These are phyloP conservation scores for Antennarius striatus DNA, from an alignment of 2,113 vertebrate genomes.

Conservation along the genomic window DNA sequence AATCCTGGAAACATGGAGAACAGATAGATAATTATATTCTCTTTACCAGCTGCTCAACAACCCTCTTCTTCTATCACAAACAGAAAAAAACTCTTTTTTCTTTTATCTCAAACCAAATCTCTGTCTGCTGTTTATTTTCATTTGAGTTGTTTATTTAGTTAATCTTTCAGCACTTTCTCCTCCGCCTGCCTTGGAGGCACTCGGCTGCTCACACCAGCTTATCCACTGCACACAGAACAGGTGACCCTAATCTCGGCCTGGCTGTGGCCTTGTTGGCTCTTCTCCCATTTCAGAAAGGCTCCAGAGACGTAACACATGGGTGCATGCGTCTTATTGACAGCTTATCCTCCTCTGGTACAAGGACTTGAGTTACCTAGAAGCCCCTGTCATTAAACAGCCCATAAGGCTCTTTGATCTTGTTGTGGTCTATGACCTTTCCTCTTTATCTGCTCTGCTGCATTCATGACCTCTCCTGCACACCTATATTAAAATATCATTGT, in stretches of 20 bases:
- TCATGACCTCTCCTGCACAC: constrained; percentile 22
- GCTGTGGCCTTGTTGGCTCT: constrained; percentile 17
- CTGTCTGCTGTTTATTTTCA: constrained; percentile 36
- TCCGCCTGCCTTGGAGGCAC: constrained; percentile 23
- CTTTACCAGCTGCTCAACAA: no score
- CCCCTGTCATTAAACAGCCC: constrained; percentile 42
- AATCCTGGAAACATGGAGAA: neutral
- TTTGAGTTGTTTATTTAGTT: constrained; percentile 40
- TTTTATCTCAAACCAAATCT: constrained; percentile 20
- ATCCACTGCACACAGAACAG: constrained; percentile 20
- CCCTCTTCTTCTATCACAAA: constrained; percentile 2
- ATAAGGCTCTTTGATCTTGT: constrained; percentile 66
- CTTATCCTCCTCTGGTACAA: constrained; percentile 53
- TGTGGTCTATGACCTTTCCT: constrained; percentile 39
- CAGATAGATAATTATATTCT: constrained; percentile 10
- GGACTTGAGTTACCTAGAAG: constrained; percentile 38
- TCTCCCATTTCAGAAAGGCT: constrained; percentile 48
- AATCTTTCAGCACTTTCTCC: constrained; percentile 24
- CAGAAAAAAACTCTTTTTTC: constrained; percentile 15
- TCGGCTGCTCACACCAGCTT: constrained; percentile 14
- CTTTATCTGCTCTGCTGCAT: constrained; percentile 24
- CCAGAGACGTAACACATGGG: constrained; percentile 33
- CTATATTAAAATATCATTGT: constrained; percentile 49
- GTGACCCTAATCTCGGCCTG: constrained; percentile 34
- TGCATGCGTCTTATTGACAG: constrained; percentile 39